Evolutionary conservation across 2,797 vertebrate species (phyloP).

Genomic region (Vespertilio murinus): DNA sequence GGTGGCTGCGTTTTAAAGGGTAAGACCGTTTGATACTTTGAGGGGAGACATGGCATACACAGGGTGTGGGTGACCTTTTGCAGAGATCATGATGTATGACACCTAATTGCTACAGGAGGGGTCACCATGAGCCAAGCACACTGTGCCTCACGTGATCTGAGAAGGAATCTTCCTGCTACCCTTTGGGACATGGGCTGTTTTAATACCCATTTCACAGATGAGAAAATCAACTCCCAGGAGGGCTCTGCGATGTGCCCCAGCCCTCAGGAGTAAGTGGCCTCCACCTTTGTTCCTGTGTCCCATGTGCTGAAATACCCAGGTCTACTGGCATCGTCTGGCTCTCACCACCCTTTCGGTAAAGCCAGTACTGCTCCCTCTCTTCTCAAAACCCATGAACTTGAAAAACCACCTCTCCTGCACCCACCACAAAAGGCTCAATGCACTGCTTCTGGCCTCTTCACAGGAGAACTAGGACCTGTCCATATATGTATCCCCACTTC

Average conservation of each 20-base stretch:
- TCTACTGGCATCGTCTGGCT: not conserved
- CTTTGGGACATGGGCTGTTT: not conserved
- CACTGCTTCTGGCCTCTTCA: not conserved
- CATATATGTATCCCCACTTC: too few relatives aligned
- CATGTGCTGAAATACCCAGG: not conserved
- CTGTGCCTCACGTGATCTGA: not conserved
- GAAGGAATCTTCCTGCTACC: not conserved
- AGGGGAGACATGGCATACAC: not conserved
- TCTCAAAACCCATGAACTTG: not conserved
- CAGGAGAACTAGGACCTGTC: not conserved
- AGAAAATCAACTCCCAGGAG: not conserved
- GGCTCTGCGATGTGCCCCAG: not conserved
- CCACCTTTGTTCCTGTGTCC: not conserved
- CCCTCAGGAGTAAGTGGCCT: not conserved
- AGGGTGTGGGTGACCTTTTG: not conserved
- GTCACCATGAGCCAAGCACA: not conserved
- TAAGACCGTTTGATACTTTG: not conserved
- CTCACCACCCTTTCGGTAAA: not conserved
- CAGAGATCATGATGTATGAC: not conserved
- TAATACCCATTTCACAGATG: not conserved
- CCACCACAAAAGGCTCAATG: not conserved
- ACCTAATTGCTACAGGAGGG: not conserved
- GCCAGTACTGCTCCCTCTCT: not conserved
- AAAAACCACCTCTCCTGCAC: not conserved
- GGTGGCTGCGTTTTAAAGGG: not conserved